Base-by-base conservation (phyloP, 2,797 vertebrate species). In the Xenopus petersii region DNA sequence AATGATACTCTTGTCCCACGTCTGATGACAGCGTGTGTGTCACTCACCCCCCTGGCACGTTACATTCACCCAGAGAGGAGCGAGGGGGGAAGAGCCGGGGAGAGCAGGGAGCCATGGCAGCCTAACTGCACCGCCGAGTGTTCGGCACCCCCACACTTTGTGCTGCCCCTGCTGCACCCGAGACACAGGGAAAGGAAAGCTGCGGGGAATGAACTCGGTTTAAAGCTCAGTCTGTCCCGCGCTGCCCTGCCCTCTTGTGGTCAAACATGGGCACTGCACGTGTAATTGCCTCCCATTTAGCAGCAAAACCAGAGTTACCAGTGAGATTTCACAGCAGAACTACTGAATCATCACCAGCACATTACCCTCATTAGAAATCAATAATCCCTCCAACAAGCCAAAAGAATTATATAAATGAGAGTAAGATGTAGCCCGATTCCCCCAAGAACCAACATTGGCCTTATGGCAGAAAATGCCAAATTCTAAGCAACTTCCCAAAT, bases 181-280 rank as follows among this genome's bases (percentile, higher is more conserved):
- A 73, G 71, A 83, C 83, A 81, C 82, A 88, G 86, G 85, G 89
- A 85, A 87, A 85, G 85, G 83, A 87, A 56, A 88, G 87, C 86
- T 86, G 88, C 88, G 85, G 88, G 87, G 86, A 89, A 87, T 84
- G 85, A 87, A 87, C 84, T 84, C 86, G 83, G 88, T 89, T 87
- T 89, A 90, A 89, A 87, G 86, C 84, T 85, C 81, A n/a, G 81
- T 70, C 64, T 75, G 81, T 80, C 67, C 42, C 79, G 47, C 67
- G 78, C 75, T 80, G 81, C 85, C 83, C 88, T 86, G 89, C 89
- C 90, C 89, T 83, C 91, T 86, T 82, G 88, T 69, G 90, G 81
- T 4, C 0, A 30, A 55, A 49, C 48, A 49, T 13, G 10, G 48
- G 48, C 10, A 49, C 48, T 49, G 48, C 48, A 9, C 48, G 10